These are phyloP conservation scores for Oreocharis arfaki DNA, from an alignment of 2,113 vertebrate genomes.

Conservation along the genomic window DNA sequence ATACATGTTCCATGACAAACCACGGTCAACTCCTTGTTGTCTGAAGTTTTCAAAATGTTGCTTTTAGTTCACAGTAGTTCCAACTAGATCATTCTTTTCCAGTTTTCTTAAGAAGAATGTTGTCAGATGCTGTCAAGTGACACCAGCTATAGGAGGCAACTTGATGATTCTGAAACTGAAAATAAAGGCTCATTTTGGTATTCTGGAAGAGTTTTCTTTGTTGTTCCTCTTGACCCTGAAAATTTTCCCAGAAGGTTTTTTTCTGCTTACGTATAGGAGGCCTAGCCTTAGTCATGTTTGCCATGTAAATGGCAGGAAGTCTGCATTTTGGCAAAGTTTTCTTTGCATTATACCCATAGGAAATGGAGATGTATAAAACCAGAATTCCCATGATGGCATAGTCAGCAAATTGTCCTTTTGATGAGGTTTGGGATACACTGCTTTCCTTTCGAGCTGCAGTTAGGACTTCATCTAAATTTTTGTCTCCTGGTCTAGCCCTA, in stretches of 20 bases:
- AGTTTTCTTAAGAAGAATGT: background rate
- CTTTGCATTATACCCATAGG: background rate
- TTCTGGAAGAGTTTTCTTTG: background rate
- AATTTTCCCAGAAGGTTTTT: background rate
- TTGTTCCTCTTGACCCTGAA: background rate
- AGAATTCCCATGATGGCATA: background rate
- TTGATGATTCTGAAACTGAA: background rate
- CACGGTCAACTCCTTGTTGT: background rate
- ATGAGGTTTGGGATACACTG: rapidly evolving
- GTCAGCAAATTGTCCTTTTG: background rate
- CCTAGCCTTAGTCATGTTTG: background rate
- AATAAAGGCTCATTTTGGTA: background rate
- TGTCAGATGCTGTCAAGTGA: background rate
- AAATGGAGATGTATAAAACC: background rate
- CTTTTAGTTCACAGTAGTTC: background rate
- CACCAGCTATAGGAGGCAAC: background rate
- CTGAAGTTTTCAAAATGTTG: background rate
- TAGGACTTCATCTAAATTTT: background rate
- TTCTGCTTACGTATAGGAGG: background rate
- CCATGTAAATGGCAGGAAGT: background rate
- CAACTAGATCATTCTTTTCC: background rate
- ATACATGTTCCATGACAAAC: background rate
- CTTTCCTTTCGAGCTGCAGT: background rate
- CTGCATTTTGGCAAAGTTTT: background rate
- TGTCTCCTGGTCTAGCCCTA: background rate